Base-by-base conservation (phyloP, 1,140 invertebrate genomes). In the Aphidius gifuensis region DNA sequence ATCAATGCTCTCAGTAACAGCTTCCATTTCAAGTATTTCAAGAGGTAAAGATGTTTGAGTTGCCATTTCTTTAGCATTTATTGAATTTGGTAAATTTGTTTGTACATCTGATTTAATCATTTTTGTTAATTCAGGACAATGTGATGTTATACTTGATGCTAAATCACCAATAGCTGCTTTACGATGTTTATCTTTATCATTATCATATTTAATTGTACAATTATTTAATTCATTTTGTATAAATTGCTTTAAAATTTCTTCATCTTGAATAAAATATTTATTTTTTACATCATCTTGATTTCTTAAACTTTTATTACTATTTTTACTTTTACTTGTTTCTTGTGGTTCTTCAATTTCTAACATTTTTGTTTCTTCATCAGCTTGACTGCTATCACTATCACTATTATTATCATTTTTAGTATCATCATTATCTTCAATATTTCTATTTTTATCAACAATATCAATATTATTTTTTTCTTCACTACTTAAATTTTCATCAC, bases 1-100 rank as follows among this genome's bases (percentile, higher is more conserved):
- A 54, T 79, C 75, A 56, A 81, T 81, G 60, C 73, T 82, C 57
- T 79, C 72, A 58, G 80, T 78, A 9, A 80, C 68, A 51, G 76
- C 78, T 54, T 79, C 77, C 74, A 81, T 77, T 65, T 82, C 80
- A 8, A 80, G 64, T 60, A 81, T 74, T 61, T 81, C 80, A 16
- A 81, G 69, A 0, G 80, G 71, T 6, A 81, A 53, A 6, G 83
- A 74, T 2, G 83, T 86, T 66, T 85, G 84, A 9, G 82, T 85
- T 4, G 83, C 82, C 43, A 87, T 85, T 72, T 87, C 86, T 63
- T 83, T 80, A 0, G 84, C 85, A 71, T 84, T 85, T 0, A 83
- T 82, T 32, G 23, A 32, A 32, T 32, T 32, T 32, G 23, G 23
- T 32, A 4, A 32, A 6, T 11, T 11, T 2, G 5, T 21, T 66